Conservation (phyloP, 64 coral and sea anemone species). For the Pocillopora damicornis region DNA sequence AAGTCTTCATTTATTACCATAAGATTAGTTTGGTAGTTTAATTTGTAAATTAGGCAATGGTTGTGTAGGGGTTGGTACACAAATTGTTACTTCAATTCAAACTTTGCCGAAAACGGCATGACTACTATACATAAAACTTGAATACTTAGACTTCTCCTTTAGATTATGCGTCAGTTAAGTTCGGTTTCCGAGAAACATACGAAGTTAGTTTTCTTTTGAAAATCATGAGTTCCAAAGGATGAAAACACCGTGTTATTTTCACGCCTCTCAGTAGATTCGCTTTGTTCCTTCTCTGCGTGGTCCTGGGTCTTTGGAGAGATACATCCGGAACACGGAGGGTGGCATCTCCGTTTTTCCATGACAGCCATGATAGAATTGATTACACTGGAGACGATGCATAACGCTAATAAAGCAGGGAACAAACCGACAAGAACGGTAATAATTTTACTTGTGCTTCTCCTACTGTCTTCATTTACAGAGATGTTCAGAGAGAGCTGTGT, state of each 20-base stretch:
- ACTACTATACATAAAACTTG: no score
- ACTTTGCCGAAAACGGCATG: no score
- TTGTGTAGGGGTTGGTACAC: no score
- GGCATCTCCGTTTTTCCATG: conserved; percentile 27
- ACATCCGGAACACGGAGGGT: conserved; percentile 8
- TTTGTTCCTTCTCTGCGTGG: background rate
- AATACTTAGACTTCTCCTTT: no score
- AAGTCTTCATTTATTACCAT: no score
- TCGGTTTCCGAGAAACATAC: background rate
- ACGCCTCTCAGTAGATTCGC: background rate
- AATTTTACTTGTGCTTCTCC: background rate
- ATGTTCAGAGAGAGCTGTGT: background rate
- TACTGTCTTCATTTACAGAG: background rate
- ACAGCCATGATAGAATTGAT: conserved; percentile 39
- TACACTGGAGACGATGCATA: conserved; percentile 55
- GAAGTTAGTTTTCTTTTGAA: background rate
- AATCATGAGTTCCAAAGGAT: background rate
- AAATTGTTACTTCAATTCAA: no score
- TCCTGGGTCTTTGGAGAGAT: background rate
- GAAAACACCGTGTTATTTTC: background rate
- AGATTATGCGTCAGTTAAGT: background rate
- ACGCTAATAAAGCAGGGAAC: background rate
- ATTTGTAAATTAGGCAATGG: no score
- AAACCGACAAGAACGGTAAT: no score
- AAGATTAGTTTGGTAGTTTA: no score